Base-by-base conservation (phyloP, 2,888 invertebrate genomes). In the Magallana nippona region DNA sequence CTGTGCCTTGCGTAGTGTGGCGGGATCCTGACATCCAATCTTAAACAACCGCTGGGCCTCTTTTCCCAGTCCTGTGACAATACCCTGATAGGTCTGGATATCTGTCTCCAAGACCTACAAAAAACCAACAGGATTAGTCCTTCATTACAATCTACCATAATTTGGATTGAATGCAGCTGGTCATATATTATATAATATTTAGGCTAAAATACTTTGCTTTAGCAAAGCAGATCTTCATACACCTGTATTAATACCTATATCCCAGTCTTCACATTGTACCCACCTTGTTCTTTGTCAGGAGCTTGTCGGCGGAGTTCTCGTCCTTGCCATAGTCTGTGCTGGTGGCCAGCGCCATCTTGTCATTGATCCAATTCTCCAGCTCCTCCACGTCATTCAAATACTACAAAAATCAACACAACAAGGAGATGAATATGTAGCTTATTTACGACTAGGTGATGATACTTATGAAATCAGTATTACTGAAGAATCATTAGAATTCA, bases 371-470 rank as follows among this genome's bases (percentile, higher is more conserved):
- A 0, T 98, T 98, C 91, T 99, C 98, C 0, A 98, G 97, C 93
- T 99, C 99, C 94, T 98, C 98, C 0, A 98, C 98, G 94, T 99
- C 99, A 0, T 98, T 97, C 94, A 98, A 97, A 95, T 98, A 98
- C 96, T 96, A 98, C 90, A 87, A 86, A 62, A 80, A 19, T 84
- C 3, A 44, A 44, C 8, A 44, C 3, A 8, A 44, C 44, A 44
- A 5, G 0, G 44, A 44, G n/a, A 44, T 44, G 8, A 44, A 44
- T 44, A 44, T 44, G 8, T 8, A 44, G 8, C 8, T 44, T 44
- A 44, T 44, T 5, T 8, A 44, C 44, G 8, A 44, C 44, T 44
- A 44, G 8, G 8, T 44, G 8, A 44, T 44, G 44, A 8, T 44
- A 44, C 8, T 44, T 44, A 44, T 44, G 44, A n/a, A n/a, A n/a